Evolutionary conservation across 2,113 vertebrate species (phyloP), one percentile per base, ranked within the genome.

Genomic region (Epinephelus lanceolatus): DNA sequence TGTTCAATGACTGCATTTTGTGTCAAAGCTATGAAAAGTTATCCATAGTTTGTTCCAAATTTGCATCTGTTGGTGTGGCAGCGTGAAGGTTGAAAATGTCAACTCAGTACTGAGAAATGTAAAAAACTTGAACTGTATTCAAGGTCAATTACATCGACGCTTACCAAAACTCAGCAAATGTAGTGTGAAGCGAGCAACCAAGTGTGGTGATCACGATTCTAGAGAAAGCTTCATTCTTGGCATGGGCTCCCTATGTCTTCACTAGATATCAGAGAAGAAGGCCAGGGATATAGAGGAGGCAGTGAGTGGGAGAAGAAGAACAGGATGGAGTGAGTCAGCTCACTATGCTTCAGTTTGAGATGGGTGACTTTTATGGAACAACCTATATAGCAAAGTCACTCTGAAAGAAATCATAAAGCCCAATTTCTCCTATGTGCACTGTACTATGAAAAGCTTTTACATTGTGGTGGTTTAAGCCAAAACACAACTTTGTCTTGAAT

Each of bases 261-360:
- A 0, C 30, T 37, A 72, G 42, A 51, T 60, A 76, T 53, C 78
- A 59, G 21, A 67, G 71, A 67, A 52, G 37, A 79, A 73, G 80
- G 45, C 73, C 70, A 52, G 76, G 72, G 63, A 61, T 74, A 37
- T 33, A 57, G 72, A 65, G 66, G 72, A 85, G 84, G 78, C 63
- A 83, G 76, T 71, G 86, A 78, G 88, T 84, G 86, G 88, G 88
- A 80, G 82, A 77, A n/a, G 69, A 13, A 40, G 62, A 73, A 67
- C 47, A 78, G 59, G 52, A 74, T 17, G 19, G 25, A 71, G 23
- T 81, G 80, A 86, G 86, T 88, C 77, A 78, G 73, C 68, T 77
- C 55, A 56, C 82, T 73, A 4, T 4, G 53, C 61, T 67, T 59
- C 65, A 80, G 59, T 57, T 52, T 74, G n/a, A 66, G 45, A 66